phyloP scores from a whole-genome alignment of 2,797 vertebrate species.

The Sebastes diploproa region DNA sequence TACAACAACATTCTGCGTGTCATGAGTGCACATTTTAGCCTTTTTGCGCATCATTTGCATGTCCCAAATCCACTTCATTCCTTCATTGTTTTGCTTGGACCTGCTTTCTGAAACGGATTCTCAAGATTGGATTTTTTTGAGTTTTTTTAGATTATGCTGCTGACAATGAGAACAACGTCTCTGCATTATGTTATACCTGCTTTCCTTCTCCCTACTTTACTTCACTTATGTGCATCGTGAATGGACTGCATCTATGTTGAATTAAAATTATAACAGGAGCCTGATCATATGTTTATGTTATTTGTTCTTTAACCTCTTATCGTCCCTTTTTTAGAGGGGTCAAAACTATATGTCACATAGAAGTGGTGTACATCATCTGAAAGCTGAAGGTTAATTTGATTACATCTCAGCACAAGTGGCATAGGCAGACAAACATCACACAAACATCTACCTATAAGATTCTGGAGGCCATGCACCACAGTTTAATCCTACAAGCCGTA shows the following conservation, averaged over 20 bases:
- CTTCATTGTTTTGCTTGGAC: neutral
- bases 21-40: no score
- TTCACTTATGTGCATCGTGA: neutral
- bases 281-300: neutral
- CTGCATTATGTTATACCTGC: neutral
- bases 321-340: no score
- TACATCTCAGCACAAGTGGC: no score
- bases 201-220: neutral
- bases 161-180: neutral
- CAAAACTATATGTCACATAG: no score
- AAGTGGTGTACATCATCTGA: no score
- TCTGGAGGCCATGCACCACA: no score
- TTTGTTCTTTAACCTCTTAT: neutral
- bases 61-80: neutral
- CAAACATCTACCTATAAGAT: no score
- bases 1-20: no score
- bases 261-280: neutral
- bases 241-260: neutral
- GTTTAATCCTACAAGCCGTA: no score
- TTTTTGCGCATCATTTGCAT: neutral
- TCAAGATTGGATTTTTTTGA: neutral
- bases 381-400: no score
- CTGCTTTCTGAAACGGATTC: neutral
- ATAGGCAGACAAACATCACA: no score
- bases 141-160: neutral